Percentiles rank a stretch among this genome's conserved stretches.
Conservation (phyloP, 2,113 vertebrate species). For the Lethenteron reissneri region DNA sequence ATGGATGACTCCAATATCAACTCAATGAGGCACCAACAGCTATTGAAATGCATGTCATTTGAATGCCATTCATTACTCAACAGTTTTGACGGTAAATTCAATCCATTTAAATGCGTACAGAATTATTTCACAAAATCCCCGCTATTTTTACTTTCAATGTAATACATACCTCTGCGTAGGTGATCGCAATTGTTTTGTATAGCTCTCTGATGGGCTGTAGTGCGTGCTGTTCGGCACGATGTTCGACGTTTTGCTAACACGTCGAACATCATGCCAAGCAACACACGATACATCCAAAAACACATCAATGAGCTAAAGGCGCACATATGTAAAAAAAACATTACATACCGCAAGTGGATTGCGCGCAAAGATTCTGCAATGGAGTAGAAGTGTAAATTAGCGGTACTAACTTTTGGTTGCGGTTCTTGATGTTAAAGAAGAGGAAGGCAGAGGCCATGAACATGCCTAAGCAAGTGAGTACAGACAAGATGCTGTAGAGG, state of each 20-base stretch:
- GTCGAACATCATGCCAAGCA: too few species aligned
- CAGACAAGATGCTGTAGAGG: slow-evolving; percentile 91
- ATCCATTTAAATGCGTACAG: background rate
- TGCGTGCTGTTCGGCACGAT: too few species aligned
- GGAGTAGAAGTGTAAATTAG: too few species aligned
- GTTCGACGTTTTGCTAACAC: too few species aligned
- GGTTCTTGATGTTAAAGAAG: slow-evolving; percentile 98
- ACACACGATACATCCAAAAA: too few species aligned
- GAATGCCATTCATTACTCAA: background rate
- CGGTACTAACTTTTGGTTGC: slow-evolving; percentile 72
- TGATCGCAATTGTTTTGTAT: background rate
- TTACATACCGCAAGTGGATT: too few species aligned
- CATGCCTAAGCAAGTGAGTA: slow-evolving; percentile 86
- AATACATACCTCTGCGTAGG: background rate
- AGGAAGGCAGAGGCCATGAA: slow-evolving; percentile 89
- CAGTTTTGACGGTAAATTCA: background rate
- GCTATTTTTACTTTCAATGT: background rate
- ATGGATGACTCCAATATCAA: too few species aligned
- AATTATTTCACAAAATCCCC: background rate
- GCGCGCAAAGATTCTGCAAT: too few species aligned
- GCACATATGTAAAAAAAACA: too few species aligned
- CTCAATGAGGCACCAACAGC: too few species aligned
- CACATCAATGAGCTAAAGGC: too few species aligned
- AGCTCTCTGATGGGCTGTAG: too few species aligned
- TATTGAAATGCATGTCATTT: background rate